Evolutionary conservation across 2,888 invertebrate genomes (phyloP).

Genomic region (Drosophila pegasa): DNA sequence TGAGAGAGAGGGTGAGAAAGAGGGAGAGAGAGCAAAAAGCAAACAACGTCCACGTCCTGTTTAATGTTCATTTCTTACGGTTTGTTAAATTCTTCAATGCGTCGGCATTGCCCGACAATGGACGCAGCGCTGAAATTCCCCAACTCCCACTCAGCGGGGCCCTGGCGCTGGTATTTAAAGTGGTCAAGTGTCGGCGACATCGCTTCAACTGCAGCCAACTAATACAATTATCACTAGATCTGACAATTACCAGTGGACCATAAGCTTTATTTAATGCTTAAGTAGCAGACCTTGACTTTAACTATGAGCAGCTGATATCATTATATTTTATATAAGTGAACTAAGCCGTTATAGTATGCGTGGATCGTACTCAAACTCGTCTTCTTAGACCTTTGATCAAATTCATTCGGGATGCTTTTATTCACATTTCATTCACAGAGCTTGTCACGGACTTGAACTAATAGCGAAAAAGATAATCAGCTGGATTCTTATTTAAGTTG

Average conservation of each 20-base stretch:
- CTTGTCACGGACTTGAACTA: too few relatives aligned
- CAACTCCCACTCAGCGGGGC: neutral
- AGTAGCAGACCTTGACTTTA: too few relatives aligned
- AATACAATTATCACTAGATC: neutral
- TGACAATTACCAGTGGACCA: neutral
- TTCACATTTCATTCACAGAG: neutral
- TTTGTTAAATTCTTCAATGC: conserved; percentile 74
- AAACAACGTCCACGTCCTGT: conserved; percentile 61
- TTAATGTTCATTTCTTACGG: conserved; percentile 75
- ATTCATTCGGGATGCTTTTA: neutral
- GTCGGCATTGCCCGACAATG: conserved; percentile 38
- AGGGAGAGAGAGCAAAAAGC: neutral
- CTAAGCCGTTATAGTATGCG: too few relatives aligned
- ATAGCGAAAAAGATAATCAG: too few relatives aligned
- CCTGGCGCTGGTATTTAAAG: conserved; percentile 7
- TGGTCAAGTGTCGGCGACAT: conserved; percentile 7
- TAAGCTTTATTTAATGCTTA: neutral
- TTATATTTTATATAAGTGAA: too few relatives aligned
- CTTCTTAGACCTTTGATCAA: neutral
- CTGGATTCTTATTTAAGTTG: too few relatives aligned
- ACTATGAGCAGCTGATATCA: too few relatives aligned
- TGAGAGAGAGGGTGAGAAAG: neutral
- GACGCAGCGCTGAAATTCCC: neutral
- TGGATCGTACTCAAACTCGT: neutral
- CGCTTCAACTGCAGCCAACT: conserved; percentile 7